Percentiles rank a stretch among this genome's conserved stretches.
Evolutionary conservation across 2,113 vertebrate species (phyloP).

Genomic region (Ifrita kowaldi): DNA sequence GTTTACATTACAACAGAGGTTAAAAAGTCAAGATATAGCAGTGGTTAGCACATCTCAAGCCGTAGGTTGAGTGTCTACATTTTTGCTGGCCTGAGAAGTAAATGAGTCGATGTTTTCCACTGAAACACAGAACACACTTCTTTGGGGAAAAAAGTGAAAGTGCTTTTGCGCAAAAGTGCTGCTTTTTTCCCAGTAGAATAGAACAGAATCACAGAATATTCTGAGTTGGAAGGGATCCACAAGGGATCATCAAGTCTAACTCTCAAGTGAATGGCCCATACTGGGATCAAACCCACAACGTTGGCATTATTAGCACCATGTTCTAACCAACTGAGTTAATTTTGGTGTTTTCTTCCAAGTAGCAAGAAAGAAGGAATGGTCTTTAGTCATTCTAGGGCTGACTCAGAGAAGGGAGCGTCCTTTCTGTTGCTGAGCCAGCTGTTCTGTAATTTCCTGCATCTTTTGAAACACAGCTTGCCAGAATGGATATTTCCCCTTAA

Average conservation of each 20-base stretch:
- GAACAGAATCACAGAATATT: neutral
- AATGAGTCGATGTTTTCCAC: neutral
- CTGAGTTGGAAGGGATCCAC: neutral
- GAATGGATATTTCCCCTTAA: neutral
- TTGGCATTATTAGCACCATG: no score
- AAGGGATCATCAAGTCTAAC: neutral
- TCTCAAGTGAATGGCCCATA: neutral
- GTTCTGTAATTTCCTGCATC: neutral
- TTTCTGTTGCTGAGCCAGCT: neutral
- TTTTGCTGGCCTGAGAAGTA: neutral
- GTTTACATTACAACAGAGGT: neutral
- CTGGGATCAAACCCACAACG: neutral
- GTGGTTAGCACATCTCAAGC: neutral
- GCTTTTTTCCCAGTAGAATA: neutral
- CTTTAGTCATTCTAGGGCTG: neutral
- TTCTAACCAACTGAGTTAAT: neutral
- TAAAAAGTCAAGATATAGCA: neutral
- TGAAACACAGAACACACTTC: neutral
- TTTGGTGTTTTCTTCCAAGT: neutral
- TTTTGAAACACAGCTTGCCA: neutral
- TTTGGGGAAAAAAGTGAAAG: neutral
- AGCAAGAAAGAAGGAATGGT: rapidly evolving
- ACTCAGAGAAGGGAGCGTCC: neutral
- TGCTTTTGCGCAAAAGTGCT: neutral
- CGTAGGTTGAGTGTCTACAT: neutral